Conservation (phyloP, 1,140 invertebrate species). For the Diorhabda elongata region DNA sequence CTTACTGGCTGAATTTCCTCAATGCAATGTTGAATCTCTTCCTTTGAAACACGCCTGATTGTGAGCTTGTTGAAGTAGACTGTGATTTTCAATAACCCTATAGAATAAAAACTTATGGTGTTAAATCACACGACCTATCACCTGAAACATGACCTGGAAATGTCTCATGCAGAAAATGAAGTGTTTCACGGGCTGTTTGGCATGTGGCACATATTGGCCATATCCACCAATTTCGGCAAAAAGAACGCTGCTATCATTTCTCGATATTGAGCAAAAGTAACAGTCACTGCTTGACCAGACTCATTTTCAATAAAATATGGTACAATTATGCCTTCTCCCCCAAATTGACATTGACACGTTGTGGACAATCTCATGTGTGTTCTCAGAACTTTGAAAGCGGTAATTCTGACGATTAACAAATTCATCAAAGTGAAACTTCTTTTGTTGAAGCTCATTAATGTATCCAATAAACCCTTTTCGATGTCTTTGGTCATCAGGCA, state of each 20-base stretch:
- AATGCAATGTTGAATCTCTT: too few relatives aligned
- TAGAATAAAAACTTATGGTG: too few relatives aligned
- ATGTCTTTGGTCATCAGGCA: too few relatives aligned
- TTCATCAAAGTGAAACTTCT: background rate
- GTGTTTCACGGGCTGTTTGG: too few relatives aligned
- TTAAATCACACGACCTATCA: too few relatives aligned
- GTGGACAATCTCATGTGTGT: background rate
- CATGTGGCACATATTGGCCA: background rate
- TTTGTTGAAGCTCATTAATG: constrained; percentile 21
- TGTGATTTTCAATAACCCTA: too few relatives aligned
- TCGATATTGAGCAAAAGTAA: background rate
- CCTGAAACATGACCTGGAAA: too few relatives aligned
- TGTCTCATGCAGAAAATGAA: too few relatives aligned
- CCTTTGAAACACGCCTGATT: too few relatives aligned
- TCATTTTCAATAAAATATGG: too few relatives aligned
- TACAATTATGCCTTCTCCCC: background rate
- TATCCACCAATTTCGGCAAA: background rate
- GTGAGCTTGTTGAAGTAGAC: too few relatives aligned
- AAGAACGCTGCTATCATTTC: constrained; percentile 3
- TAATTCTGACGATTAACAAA: background rate
- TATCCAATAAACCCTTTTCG: constrained; percentile 26
- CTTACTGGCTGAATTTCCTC: too few relatives aligned
- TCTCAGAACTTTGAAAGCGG: background rate
- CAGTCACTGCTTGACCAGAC: background rate
- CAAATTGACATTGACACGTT: background rate